A percentile compares a stretch with the other conserved stretches of the same genome.
Evolutionary conservation across 2,113 vertebrate genomes (phyloP).

Genomic region (Tupaia chinensis): DNA sequence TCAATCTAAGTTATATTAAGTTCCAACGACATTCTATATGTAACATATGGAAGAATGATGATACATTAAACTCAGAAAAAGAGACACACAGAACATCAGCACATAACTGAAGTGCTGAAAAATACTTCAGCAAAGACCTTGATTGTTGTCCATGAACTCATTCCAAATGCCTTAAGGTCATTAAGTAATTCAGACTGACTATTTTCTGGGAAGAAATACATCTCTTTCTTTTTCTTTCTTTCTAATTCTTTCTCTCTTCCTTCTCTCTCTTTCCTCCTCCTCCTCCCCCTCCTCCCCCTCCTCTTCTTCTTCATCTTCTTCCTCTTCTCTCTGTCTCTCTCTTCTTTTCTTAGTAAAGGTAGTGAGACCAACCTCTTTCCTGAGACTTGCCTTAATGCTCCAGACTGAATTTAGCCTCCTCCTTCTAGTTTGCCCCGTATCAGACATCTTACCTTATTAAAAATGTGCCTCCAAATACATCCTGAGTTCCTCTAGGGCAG

Average conservation of each 20-base stretch:
- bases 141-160: neutral
- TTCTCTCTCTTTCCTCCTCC: neutral
- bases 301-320: no score
- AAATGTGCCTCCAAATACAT: neutral
- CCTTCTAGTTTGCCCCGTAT: neutral
- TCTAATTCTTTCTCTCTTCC: neutral
- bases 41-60: neutral
- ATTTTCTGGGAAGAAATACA: neutral
- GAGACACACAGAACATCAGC: neutral
- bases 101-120: neutral
- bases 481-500: neutral
- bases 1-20: neutral
- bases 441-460: neutral
- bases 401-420: neutral
- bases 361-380: neutral
- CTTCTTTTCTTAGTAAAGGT: neutral
- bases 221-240: neutral
- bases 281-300: no score
- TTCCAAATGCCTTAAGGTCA: constrained; percentile 22
- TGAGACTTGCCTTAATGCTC: neutral
- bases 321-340: no score
- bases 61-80: constrained; percentile 37
- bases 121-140: constrained; percentile 28
- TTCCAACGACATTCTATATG: constrained; percentile 32
- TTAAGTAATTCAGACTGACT: constrained; percentile 2